A percentile compares a stretch with the other conserved stretches of the same genome.
Evolutionary conservation across 2,113 vertebrate species (phyloP).

Genomic region (Tachycineta bicolor): DNA sequence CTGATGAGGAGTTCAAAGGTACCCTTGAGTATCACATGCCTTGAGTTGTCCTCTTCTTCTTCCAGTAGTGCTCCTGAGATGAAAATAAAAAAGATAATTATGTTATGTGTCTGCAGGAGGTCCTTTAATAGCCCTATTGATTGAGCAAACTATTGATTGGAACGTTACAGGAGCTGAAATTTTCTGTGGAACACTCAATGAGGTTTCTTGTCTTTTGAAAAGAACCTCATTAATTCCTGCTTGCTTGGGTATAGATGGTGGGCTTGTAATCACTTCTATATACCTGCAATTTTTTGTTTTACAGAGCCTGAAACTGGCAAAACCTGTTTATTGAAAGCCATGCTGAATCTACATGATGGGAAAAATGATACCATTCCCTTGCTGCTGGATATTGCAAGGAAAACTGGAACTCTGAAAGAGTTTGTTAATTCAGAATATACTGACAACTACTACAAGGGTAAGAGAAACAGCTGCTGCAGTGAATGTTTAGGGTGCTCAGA

Average conservation of each 20-base stretch:
- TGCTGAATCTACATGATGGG: conserved; percentile 86
- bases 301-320: conserved; percentile 90
- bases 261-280: background rate
- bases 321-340: conserved; percentile 90
- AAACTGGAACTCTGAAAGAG: conserved; percentile 80
- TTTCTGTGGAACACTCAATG: background rate
- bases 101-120: background rate
- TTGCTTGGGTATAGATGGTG: background rate
- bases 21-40: background rate
- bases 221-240: background rate
- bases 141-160: background rate
- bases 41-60: background rate
- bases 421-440: conserved; percentile 90
- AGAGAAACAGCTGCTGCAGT: background rate
- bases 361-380: conserved; percentile 85
- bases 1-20: conserved; percentile 89
- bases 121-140: background rate
- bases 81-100: background rate
- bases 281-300: background rate
- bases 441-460: conserved; percentile 90
- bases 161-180: background rate
- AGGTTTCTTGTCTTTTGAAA: background rate
- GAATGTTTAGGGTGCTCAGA: background rate
- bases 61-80: background rate
- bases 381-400: conserved; percentile 86